These are phyloP conservation scores for Agrotis ipsilon DNA, from an alignment of 2,888 invertebrate species.

Conservation along the genomic window DNA sequence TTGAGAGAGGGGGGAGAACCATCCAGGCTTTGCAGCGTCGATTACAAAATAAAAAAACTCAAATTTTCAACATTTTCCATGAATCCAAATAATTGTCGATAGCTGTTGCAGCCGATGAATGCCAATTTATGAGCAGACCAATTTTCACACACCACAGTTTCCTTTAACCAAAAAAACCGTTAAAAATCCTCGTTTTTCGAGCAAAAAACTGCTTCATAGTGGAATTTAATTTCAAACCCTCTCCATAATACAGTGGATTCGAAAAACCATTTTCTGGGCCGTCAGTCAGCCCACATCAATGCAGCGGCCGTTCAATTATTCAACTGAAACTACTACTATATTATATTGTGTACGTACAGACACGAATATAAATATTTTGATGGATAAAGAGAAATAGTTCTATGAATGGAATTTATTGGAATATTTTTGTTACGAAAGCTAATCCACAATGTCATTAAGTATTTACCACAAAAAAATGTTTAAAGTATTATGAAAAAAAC, in stretches of 20 bases:
- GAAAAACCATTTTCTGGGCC: slow-evolving; percentile 63
- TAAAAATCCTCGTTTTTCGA: slow-evolving; percentile 20
- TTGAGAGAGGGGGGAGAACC: too few species aligned
- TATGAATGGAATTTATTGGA: slow-evolving; percentile 21
- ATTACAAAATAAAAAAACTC: too few species aligned
- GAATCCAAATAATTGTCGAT: not conserved
- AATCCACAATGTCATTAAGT: not conserved
- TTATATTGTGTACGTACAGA: slow-evolving; percentile 28
- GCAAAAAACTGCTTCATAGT: slow-evolving; percentile 31
- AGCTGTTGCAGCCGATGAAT: not conserved
- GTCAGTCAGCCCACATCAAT: slow-evolving; percentile 60
- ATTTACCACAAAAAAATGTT: not conserved
- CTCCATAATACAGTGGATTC: slow-evolving; percentile 54
- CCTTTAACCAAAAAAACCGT: not conserved
- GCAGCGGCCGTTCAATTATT: slow-evolving; percentile 62
- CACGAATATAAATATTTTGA: slow-evolving; percentile 55
- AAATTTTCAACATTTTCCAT: not conserved
- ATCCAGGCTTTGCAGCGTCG: too few species aligned
- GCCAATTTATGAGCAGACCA: slow-evolving; percentile 19
- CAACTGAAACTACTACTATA: slow-evolving; percentile 47
- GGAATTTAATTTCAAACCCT: slow-evolving; percentile 53
- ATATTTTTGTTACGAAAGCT: not conserved
- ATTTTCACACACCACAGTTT: slow-evolving; percentile 22
- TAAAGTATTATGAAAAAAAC: too few species aligned
- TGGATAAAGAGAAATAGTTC: slow-evolving; percentile 45